phyloP scores from a whole-genome alignment of 2,797 vertebrate genomes.

The Siniperca undulata region DNA sequence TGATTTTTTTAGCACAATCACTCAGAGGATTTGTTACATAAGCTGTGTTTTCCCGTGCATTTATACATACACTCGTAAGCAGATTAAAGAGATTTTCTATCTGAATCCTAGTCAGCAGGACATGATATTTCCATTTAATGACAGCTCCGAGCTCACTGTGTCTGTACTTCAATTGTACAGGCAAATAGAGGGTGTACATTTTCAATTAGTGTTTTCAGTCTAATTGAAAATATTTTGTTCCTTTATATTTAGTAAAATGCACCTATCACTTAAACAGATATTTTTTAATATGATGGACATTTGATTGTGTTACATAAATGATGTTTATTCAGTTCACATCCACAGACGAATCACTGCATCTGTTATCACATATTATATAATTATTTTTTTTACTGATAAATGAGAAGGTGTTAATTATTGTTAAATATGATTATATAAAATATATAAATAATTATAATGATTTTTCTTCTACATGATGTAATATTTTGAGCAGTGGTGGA shows the following conservation, averaged over 20 bases:
- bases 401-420: background rate
- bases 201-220: background rate
- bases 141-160: conserved; percentile 24
- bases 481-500: background rate
- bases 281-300: background rate
- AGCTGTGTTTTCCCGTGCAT: conserved; percentile 69
- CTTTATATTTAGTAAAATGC: background rate
- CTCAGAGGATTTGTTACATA: conserved; percentile 80
- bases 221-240: background rate
- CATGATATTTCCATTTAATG: conserved; percentile 79
- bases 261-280: background rate
- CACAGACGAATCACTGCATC: background rate
- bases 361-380: background rate
- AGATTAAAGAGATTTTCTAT: conserved; percentile 79
- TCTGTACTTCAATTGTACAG: background rate
- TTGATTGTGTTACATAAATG: background rate
- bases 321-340: background rate
- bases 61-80: conserved; percentile 76
- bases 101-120: conserved; percentile 66
- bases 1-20: conserved; percentile 75
- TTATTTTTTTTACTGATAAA: background rate
- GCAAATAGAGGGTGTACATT: background rate
- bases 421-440: background rate
- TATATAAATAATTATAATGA: background rate
- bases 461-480: background rate